These are phyloP conservation scores for Pteronotus mesoamericanus DNA, from an alignment of 2,797 vertebrate genomes.

Conservation along the genomic window DNA sequence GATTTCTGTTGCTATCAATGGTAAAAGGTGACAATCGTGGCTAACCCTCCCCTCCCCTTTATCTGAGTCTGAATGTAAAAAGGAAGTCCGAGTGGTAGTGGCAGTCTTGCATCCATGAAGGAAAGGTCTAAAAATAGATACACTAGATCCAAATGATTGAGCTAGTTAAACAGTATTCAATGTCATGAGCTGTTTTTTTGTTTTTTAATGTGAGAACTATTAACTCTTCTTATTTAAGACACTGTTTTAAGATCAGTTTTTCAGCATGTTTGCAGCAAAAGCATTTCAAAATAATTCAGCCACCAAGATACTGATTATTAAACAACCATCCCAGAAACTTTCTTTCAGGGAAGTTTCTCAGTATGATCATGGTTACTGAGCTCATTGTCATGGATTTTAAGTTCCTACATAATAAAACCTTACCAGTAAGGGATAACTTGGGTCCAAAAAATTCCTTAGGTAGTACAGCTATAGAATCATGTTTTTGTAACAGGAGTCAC, in stretches of 20 bases:
- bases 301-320: neutral
- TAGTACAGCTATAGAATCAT: neutral
- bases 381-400: neutral
- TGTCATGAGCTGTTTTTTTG: neutral
- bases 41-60: neutral
- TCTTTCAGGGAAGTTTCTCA: neutral
- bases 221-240: neutral
- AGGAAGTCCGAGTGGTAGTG: neutral
- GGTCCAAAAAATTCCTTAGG: neutral
- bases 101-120: neutral
- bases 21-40: neutral
- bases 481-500: neutral
- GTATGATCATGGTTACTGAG: neutral
- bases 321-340: neutral
- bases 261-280: neutral
- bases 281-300: neutral
- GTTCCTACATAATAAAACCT: neutral
- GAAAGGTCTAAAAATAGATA: neutral
- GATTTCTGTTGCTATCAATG: neutral
- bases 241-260: neutral
- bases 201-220: neutral
- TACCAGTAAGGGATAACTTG: neutral
- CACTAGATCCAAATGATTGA: neutral
- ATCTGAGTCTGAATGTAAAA: neutral
- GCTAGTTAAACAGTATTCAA: neutral